phyloP scores from a whole-genome alignment of 1,140 invertebrate species.

The Tyrophagus putrescentiae region DNA sequence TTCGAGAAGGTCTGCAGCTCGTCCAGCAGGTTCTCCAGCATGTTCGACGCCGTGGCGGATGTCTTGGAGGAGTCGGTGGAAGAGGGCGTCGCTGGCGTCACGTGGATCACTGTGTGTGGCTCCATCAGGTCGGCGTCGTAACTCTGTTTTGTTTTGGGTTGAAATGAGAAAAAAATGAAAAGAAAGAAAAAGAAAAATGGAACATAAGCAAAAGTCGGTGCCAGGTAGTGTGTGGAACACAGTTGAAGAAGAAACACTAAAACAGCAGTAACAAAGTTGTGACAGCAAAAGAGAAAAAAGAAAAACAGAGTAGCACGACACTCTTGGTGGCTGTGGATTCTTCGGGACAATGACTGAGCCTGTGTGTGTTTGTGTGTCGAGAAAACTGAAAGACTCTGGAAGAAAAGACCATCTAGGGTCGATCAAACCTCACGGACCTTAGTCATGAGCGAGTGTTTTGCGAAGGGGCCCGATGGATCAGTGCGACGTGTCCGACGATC shows the following conservation, averaged over 20 bases:
- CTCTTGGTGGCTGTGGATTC: too few relatives aligned
- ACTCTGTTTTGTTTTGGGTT: conserved; percentile 16
- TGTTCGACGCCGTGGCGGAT: conserved; percentile 55
- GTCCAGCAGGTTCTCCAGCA: conserved; percentile 85
- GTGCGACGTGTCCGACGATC: too few relatives aligned
- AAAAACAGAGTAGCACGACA: too few relatives aligned
- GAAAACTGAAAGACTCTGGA: too few relatives aligned
- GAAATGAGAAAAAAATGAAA: neutral
- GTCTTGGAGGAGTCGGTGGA: conserved; percentile 32
- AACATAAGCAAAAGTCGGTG: too few relatives aligned
- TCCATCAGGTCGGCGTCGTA: conserved; percentile 24
- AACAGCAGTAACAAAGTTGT: too few relatives aligned
- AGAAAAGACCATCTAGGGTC: too few relatives aligned
- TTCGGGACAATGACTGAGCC: too few relatives aligned
- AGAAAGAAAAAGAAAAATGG: too few relatives aligned
- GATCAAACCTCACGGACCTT: conserved; percentile 11
- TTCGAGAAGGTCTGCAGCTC: conserved; percentile 61
- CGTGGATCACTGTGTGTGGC: conserved; percentile 29
- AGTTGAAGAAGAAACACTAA: too few relatives aligned
- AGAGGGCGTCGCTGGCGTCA: conserved; percentile 29
- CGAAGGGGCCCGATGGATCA: neutral
- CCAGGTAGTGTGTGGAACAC: too few relatives aligned
- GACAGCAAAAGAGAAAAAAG: neutral
- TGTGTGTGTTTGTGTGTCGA: too few relatives aligned
- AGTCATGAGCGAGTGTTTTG: neutral